phyloP scores from a whole-genome alignment of 2,888 invertebrate genomes.

The Dioctria rufipes region DNA sequence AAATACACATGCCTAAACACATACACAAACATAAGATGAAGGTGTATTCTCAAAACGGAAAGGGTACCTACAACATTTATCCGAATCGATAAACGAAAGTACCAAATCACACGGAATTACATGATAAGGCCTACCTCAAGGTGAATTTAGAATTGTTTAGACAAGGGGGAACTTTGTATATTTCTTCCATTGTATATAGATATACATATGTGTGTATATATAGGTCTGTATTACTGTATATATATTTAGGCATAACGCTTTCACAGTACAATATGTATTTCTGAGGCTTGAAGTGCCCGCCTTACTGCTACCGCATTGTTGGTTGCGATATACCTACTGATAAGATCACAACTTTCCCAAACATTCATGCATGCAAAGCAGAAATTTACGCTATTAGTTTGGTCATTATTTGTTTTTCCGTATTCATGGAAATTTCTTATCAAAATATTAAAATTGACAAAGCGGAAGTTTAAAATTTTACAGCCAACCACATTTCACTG shows the following conservation, averaged over 20 bases:
- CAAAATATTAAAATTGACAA: constrained; percentile 39
- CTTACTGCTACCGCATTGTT: constrained; percentile 10
- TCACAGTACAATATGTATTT: constrained; percentile 12
- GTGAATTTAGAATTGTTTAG: constrained; percentile 32
- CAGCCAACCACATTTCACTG: constrained; percentile 6
- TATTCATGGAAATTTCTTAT: constrained; percentile 27
- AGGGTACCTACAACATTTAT: constrained; percentile 32
- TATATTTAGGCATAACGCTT: too few relatives aligned
- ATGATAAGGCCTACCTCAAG: constrained; percentile 45
- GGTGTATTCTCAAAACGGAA: not conserved
- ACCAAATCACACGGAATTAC: constrained; percentile 42
- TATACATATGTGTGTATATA: too few relatives aligned
- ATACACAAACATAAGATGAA: not conserved
- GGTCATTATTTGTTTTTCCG: constrained; percentile 40
- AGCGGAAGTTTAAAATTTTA: constrained; percentile 42
- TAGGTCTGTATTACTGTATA: too few relatives aligned
- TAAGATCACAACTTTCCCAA: constrained; percentile 34
- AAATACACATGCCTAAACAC: not conserved
- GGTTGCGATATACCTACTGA: not conserved
- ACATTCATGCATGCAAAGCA: constrained; percentile 41
- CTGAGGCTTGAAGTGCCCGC: constrained; percentile 28
- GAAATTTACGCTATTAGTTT: constrained; percentile 44
- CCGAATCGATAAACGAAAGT: constrained; percentile 41
- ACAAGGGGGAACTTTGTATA: constrained; percentile 24
- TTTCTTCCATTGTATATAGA: not conserved